Conservation (phyloP, 37 sponge, comb jelly and placozoan genomes). For the Chondrilla cf. caribensis region DNA sequence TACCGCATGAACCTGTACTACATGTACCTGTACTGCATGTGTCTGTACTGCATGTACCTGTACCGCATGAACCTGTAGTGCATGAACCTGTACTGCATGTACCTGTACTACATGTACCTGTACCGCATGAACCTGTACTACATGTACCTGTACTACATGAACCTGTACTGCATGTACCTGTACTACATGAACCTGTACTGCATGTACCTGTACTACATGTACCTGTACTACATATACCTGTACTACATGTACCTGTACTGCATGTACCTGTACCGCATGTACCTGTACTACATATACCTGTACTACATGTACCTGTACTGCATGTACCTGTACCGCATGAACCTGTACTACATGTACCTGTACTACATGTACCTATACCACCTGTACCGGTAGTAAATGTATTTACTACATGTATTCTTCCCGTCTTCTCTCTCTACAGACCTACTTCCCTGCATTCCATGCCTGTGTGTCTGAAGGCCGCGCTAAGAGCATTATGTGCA, state of each 20-base stretch:
- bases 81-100: neutral
- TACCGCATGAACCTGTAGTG: neutral
- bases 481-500: constrained; percentile 71
- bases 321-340: neutral
- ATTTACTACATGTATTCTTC: neutral
- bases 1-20: no score
- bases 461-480: constrained; percentile 45
- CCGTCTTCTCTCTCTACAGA: constrained; percentile 27
- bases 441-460: constrained; percentile 58
- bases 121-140: neutral
- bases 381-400: neutral
- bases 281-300: neutral
- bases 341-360: neutral
- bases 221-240: no score
- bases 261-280: neutral
- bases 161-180: neutral
- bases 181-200: neutral
- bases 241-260: no score
- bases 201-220: neutral
- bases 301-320: no score
- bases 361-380: neutral
- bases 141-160: neutral
- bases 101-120: neutral
- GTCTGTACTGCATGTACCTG: neutral
- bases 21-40: neutral